phyloP scores from a whole-genome alignment of 2,113 vertebrate species.

The Grammomys dolichurus region DNA sequence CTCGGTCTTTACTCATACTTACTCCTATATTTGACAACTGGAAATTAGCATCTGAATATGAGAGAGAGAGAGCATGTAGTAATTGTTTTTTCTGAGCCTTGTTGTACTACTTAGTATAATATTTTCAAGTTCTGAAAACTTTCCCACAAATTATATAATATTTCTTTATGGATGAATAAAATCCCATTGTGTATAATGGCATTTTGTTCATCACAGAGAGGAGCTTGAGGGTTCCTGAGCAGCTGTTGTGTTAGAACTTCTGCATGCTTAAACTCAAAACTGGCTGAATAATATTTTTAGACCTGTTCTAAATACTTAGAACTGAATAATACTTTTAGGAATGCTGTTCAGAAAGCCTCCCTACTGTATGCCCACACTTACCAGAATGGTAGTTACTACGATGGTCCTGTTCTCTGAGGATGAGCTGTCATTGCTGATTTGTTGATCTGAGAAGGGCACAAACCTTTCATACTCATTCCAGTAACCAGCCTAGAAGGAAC shows the following conservation, averaged over 20 bases:
- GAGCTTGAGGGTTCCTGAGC: constrained; percentile 15
- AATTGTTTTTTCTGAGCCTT: background rate
- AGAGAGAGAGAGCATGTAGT: background rate
- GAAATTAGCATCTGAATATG: background rate
- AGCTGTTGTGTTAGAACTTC: background rate
- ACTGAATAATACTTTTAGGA: constrained; percentile 44
- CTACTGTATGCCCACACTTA: constrained; percentile 85
- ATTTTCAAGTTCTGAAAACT: background rate
- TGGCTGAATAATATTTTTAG: constrained; percentile 46
- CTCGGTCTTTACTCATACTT: background rate
- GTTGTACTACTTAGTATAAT: background rate
- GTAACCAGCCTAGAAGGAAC: constrained; percentile 95
- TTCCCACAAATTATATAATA: background rate
- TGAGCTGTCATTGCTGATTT: constrained; percentile 95
- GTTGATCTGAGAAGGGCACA: constrained; percentile 96
- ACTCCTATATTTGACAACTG: background rate
- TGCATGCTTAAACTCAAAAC: constrained; percentile 16
- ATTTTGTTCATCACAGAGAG: constrained; percentile 43
- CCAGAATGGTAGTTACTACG: constrained; percentile 99
- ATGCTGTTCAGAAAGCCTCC: background rate
- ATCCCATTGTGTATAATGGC: background rate
- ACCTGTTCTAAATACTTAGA: background rate
- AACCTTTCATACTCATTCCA: constrained; percentile 99
- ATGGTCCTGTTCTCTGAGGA: constrained; percentile 99
- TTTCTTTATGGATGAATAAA: background rate